These are phyloP conservation scores for Pomacea canaliculata DNA, from an alignment of 2,888 invertebrate genomes.

Conservation along the genomic window DNA sequence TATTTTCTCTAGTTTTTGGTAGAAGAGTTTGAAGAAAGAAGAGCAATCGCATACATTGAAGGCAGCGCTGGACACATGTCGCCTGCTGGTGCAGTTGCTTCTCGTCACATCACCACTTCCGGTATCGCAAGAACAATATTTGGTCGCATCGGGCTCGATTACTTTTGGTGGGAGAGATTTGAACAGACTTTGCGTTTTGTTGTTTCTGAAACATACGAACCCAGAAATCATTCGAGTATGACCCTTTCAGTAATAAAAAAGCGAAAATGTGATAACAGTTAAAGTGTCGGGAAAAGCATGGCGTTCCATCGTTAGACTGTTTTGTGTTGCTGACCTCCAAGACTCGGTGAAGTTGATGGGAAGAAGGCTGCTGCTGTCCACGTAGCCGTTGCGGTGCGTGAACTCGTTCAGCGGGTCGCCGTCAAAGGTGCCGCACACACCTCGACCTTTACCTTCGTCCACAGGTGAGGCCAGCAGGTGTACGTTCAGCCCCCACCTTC, in stretches of 20 bases:
- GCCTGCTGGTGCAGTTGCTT: constrained; percentile 7
- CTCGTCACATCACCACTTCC: not conserved
- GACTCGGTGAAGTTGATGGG: constrained; percentile 22
- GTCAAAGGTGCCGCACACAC: constrained; percentile 38
- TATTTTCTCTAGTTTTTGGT: too few species aligned
- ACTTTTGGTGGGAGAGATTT: constrained; percentile 2
- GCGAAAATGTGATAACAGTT: too few species aligned
- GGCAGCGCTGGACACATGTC: not conserved
- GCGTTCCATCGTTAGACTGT: too few species aligned
- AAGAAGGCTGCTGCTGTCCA: not conserved
- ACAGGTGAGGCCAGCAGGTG: constrained; percentile 27
- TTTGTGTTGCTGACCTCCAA: constrained; percentile 22
- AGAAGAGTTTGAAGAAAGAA: too few species aligned
- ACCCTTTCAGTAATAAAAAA: too few species aligned
- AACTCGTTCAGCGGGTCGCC: constrained; percentile 28
- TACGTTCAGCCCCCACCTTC: constrained; percentile 19
- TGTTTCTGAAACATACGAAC: not conserved
- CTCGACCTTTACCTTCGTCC: constrained; percentile 27
- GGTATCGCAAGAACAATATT: constrained; percentile 9
- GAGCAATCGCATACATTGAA: too few species aligned
- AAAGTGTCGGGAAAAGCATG: too few species aligned
- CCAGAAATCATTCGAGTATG: too few species aligned
- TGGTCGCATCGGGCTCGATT: not conserved
- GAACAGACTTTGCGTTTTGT: constrained; percentile 12
- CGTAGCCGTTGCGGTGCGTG: constrained; percentile 20